Base-by-base conservation (phyloP, 1,140 invertebrate genomes). In the Gryon sp. region DNA sequence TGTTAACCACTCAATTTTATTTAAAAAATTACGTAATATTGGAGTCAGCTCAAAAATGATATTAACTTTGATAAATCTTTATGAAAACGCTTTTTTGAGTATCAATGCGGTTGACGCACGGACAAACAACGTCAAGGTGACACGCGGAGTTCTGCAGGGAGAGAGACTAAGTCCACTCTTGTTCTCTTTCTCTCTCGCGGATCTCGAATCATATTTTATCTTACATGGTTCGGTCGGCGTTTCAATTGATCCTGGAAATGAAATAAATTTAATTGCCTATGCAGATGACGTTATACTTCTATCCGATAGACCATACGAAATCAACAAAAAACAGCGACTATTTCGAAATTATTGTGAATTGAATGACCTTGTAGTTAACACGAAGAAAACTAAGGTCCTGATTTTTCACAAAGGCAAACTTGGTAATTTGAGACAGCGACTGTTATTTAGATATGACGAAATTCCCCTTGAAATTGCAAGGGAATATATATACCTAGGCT, bases 161-260 rank as follows among this genome's bases (percentile, higher is more conserved):
- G 46, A 50, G 0, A 50, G 8, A 12, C 6, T 34, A 0, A 50
- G 28, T 14, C 46, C 46, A 2, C 28, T 34, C 1, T 19, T 50
- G 8, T 34, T 50, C n/a, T 50, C 46, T 2, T 4, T 50, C 0
- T 34, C 34, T 11, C 16, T 50, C 1, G 8, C 46, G 28, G 46
- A 50, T 6, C 11, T 50, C 4, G 46, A 50, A 50, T 0, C 32
- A 2, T 50, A 19, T 12, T 50, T 50, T 19, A 20, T 50, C n/a
- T 19, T 16, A 0, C 16, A 11, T 2, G 15, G 46, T 7, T 14
- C 12, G 14, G 8, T 1, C 4, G 45, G 45, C 14, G 24, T 48
- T 1, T 48, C 45, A 4, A 48, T 48, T 9, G 45, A 48, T 16
- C 15, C 3, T n/a, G 2, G 2, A 16, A 28, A 48, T 14, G 45